These are phyloP conservation scores for Sebastes nivosus DNA, from an alignment of 2,797 vertebrate species.

Conservation along the genomic window DNA sequence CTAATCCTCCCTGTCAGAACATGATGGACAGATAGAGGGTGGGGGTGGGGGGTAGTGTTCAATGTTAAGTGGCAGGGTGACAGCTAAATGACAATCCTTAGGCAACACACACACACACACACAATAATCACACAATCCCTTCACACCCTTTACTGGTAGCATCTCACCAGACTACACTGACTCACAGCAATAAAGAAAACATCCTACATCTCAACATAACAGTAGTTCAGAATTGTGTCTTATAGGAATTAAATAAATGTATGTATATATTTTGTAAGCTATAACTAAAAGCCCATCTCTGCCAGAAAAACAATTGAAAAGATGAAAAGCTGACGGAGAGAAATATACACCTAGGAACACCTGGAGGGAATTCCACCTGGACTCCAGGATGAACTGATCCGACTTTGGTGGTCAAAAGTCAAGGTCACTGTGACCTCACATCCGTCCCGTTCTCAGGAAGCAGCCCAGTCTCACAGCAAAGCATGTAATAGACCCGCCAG, in stretches of 20 bases:
- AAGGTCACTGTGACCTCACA: too few relatives aligned
- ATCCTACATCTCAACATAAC: background rate
- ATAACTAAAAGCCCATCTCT: background rate
- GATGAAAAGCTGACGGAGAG: background rate
- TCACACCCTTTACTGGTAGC: conserved; percentile 7
- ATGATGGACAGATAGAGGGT: conserved; percentile 65
- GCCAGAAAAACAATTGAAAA: background rate
- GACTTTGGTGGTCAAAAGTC: too few relatives aligned
- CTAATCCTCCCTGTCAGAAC: conserved; percentile 68
- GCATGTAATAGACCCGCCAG: too few relatives aligned
- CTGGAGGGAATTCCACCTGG: too few relatives aligned
- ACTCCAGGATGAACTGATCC: too few relatives aligned
- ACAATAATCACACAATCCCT: conserved; percentile 55
- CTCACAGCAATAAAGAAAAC: background rate
- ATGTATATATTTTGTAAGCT: background rate
- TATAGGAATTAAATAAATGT: background rate
- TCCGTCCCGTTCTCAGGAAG: too few relatives aligned
- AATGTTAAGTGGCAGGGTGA: conserved; percentile 68
- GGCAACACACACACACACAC: conserved; percentile 28
- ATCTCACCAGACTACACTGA: background rate
- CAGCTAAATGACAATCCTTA: conserved; percentile 58
- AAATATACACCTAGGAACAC: background rate
- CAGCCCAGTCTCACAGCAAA: too few relatives aligned
- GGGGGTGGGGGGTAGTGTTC: conserved; percentile 12
- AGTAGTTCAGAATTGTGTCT: background rate